Evolutionary conservation across 2,888 invertebrate genomes (phyloP), one percentile per base, ranked within the genome.

Genomic region (Aethes cnicana): DNA sequence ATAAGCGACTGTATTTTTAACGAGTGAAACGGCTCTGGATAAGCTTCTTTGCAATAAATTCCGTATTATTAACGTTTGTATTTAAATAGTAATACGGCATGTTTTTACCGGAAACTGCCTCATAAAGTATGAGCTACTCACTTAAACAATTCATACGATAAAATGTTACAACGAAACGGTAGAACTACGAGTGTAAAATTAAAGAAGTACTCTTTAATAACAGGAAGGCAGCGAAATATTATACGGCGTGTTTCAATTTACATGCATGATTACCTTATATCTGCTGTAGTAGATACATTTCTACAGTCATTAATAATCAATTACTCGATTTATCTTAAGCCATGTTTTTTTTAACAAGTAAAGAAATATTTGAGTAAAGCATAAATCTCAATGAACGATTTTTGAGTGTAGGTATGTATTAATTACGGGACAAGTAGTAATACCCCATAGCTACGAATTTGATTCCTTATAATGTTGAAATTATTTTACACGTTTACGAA

Each of bases 1-100:
- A 69, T 71, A 68, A 72, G 72, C 73, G 74, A 72, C 74, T 75
- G 76, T 74, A 79, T 79, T 73, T 77, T 77, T 75, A 74, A 77
- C 68, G 64, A 68, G 63, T 62, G 60, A 64, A 67, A 69, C 64
- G 68, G 64, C 63, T 65, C 66, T 53, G 69, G 65, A 70, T 75
- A 73, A 74, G 64, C 70, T 68, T 64, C 67, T 69, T 65, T 69
- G 69, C 72, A 72, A 72, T 69, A 73, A 70, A 69, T 70, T 69
- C 71, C 69, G 65, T 70, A 69, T 71, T 71, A 75, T 75, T 75
- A 65, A 73, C 64, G 69, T 61, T 64, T 68, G 66, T 76, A 77
- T 78, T 75, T 74, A 72, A 73, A 74, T 66, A 68, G 74, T 66
- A 66, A 69, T 74, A 77, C 65, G 71, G 69, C 65, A 63, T 68